A percentile compares a stretch with the other conserved stretches of the same genome.
Conservation (phyloP, 2,888 invertebrate species). For the Ichneumoninae sp. region DNA sequence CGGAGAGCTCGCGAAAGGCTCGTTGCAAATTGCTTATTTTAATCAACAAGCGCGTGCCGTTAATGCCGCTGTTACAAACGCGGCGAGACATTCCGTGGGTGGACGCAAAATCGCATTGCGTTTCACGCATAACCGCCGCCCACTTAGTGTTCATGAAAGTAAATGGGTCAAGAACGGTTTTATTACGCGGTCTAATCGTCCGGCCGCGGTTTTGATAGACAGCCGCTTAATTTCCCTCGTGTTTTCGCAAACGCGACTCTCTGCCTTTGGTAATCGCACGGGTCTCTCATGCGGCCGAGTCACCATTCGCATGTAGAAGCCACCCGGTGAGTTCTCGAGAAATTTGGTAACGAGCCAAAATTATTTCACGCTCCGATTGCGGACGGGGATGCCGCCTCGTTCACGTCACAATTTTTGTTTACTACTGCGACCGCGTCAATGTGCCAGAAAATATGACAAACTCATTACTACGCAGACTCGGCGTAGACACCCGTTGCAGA, state of each 20-base stretch:
- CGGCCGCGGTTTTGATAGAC: slow-evolving; percentile 65
- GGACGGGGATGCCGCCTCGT: slow-evolving; percentile 26
- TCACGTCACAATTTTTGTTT: slow-evolving; percentile 3
- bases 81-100: slow-evolving; percentile 43
- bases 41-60: slow-evolving; percentile 24
- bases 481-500: slow-evolving; percentile 5
- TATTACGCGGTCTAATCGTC: slow-evolving; percentile 67
- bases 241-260: slow-evolving; percentile 36
- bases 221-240: slow-evolving; percentile 64
- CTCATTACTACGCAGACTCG: slow-evolving; percentile 22
- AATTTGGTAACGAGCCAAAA: slow-evolving; percentile 57
- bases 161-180: slow-evolving; percentile 79
- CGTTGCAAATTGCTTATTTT: slow-evolving; percentile 36
- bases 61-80: neutral
- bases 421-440: neutral
- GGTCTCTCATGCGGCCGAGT: slow-evolving; percentile 9
- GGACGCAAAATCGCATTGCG: slow-evolving; percentile 46
- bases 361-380: slow-evolving; percentile 48
- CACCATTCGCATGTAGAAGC: neutral
- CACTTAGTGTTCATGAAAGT: slow-evolving; percentile 72
- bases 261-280: slow-evolving; percentile 23
- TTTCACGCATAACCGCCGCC: slow-evolving; percentile 52
- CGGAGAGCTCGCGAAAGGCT: slow-evolving; percentile 11
- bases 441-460: slow-evolving; percentile 35
- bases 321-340: slow-evolving; percentile 30